Base-by-base conservation (phyloP, 2,113 vertebrate species). In the Elephas maximus region DNA sequence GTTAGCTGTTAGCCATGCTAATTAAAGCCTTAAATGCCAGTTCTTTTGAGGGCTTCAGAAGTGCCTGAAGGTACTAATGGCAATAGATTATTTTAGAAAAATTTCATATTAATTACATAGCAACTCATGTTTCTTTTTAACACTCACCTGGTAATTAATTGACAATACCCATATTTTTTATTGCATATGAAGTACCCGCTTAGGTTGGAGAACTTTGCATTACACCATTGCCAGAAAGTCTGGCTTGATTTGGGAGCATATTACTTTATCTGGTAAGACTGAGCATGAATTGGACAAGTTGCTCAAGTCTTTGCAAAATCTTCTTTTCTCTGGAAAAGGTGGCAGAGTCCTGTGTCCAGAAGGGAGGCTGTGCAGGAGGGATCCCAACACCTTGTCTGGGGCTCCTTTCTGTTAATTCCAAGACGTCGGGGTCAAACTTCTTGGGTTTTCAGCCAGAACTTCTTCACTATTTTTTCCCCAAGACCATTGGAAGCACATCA, bases 121-220 rank as follows among this genome's bases (percentile, higher is more conserved):
- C 84, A 97, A 88, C 91, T 97, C 97, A 93, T 89, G 88, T 91
- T 93, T 97, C 97, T 98, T 91, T 96, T 96, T 96, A 97, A 97
- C 89, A 97, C 90, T 97, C 86, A 90, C 90, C 93, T 97, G 95
- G 93, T 98, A 98, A 98, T 97, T 98, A 93, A 98, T 98, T 97
- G 98, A 96, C 93, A 83, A 85, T 83, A 90, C 74, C 91, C 91
- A 79, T 97, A 95, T 96, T 97, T 97, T 98, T 98, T 98, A 98
- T 98, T 98, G 89, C 91, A 88, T 97, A 17, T 96, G 97, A 98
- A 97, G 96, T 97, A 97, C 95, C 96, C 96, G 90, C 88, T 97
- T 87, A 96, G 85, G 41, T 97, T 95, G 83, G 87, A 63, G 60
- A 97, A 90, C 81, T 94, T 96, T 97, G 96, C 57, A 76, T 45